Percentiles rank a stretch among this genome's conserved stretches.
phyloP scores from a whole-genome alignment of 2,888 invertebrate species.

The Margaritifera margaritifera region DNA sequence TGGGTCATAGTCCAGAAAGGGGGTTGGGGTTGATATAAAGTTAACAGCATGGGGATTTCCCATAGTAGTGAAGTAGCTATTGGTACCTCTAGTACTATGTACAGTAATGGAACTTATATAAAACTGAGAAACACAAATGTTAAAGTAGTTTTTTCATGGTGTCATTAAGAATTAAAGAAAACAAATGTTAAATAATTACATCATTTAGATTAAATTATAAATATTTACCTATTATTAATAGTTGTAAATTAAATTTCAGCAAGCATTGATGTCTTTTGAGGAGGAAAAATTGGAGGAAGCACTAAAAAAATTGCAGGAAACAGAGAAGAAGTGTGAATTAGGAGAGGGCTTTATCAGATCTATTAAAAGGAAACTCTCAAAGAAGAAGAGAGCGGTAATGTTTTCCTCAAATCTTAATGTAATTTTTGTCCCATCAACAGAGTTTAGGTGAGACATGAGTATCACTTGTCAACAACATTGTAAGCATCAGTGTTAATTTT shows the following conservation, averaged over 20 bases:
- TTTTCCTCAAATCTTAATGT: not conserved
- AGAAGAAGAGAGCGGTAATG: slow-evolving; percentile 73
- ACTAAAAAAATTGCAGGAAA: slow-evolving; percentile 77
- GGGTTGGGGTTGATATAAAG: too few species aligned
- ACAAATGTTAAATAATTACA: not conserved
- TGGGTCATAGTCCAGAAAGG: too few species aligned
- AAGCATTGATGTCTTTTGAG: slow-evolving; percentile 82
- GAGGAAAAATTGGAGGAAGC: slow-evolving; percentile 79
- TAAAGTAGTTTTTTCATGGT: not conserved
- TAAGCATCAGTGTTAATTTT: too few species aligned
- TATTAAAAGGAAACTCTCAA: slow-evolving; percentile 74
- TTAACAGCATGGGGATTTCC: too few species aligned
- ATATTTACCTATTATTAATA: not conserved
- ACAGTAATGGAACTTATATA: not conserved
- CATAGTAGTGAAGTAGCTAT: too few species aligned
- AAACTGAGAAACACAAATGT: not conserved
- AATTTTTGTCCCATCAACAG: not conserved
- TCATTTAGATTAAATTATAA: not conserved
- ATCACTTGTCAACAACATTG: too few species aligned
- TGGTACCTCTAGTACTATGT: too few species aligned
- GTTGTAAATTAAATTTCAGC: slow-evolving; percentile 73
- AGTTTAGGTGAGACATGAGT: too few species aligned
- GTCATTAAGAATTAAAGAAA: not conserved
- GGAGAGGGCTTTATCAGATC: slow-evolving; percentile 60
- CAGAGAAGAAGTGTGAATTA: slow-evolving; percentile 78